Percentiles rank a stretch among this genome's conserved stretches.
phyloP scores from a whole-genome alignment of 1,140 invertebrate genomes.

The Matsumurasca onukii region DNA sequence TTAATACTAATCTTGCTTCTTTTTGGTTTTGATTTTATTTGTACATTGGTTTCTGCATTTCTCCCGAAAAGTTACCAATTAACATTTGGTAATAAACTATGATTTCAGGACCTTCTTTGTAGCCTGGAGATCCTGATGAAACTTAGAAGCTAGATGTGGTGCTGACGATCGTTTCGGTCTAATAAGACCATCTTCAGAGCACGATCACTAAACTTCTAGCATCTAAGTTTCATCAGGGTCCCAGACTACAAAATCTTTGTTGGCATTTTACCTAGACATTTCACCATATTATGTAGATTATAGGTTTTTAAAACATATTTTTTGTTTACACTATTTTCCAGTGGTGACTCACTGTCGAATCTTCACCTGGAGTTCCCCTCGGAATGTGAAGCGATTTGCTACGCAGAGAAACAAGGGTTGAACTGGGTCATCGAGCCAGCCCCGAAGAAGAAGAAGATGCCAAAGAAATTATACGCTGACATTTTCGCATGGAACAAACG shows the following conservation, averaged over 20 bases:
- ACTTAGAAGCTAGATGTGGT: no score
- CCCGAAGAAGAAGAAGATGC: not conserved
- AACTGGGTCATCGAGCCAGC: not conserved
- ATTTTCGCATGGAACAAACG: not conserved
- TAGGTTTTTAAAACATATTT: not conserved
- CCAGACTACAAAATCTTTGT: not conserved
- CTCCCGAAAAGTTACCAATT: no score
- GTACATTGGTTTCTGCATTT: no score
- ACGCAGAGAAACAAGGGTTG: not conserved
- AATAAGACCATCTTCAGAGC: not conserved
- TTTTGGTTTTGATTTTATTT: no score
- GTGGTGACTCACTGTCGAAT: not conserved
- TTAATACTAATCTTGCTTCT: no score
- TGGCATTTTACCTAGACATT: not conserved
- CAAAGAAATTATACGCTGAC: not conserved
- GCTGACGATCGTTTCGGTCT: not conserved
- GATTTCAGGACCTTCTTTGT: no score
- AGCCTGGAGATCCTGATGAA: no score
- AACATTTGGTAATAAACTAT: no score
- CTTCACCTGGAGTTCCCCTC: not conserved
- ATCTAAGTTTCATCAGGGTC: not conserved
- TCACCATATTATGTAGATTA: not conserved
- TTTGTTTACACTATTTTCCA: not conserved
- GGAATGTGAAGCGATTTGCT: not conserved
- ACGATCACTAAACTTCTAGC: not conserved